These are phyloP conservation scores for Bugulina stolonifera DNA, from an alignment of 2,888 invertebrate species.

Conservation along the genomic window DNA sequence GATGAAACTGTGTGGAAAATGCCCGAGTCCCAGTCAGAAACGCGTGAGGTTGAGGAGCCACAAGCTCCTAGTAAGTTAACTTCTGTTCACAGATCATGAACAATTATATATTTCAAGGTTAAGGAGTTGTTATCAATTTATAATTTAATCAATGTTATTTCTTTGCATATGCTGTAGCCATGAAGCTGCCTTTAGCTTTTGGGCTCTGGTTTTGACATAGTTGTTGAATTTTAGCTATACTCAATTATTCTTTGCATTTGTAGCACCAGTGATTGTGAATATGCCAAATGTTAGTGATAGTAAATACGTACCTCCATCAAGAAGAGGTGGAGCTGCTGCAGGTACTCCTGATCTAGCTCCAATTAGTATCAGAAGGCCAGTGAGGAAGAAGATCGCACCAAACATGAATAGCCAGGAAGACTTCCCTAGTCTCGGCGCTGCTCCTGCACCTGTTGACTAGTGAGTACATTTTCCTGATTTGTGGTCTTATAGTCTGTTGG, in stretches of 20 bases:
- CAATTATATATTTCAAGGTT: too few species aligned
- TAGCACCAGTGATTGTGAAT: background rate
- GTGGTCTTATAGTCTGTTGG: too few species aligned
- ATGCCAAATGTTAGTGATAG: slow-evolving; percentile 28
- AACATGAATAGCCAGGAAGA: slow-evolving; percentile 45
- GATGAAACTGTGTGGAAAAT: slow-evolving; percentile 12
- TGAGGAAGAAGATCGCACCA: slow-evolving; percentile 39
- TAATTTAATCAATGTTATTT: too few species aligned
- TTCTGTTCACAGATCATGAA: too few species aligned
- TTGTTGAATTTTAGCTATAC: too few species aligned
- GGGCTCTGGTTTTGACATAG: too few species aligned
- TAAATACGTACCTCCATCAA: slow-evolving; percentile 41
- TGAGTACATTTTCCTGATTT: background rate
- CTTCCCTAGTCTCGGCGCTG: slow-evolving; percentile 43
- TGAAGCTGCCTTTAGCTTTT: too few species aligned
- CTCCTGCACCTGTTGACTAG: slow-evolving; percentile 16
- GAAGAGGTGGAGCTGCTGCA: slow-evolving; percentile 32
- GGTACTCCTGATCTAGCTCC: background rate
- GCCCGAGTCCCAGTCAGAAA: background rate
- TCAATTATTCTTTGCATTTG: background rate
- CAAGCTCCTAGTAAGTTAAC: slow-evolving; percentile 5
- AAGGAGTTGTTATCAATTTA: too few species aligned
- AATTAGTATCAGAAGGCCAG: background rate
- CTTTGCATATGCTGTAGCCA: too few species aligned
- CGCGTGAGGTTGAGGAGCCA: background rate